phyloP scores from a whole-genome alignment of 30 jellyfish, hydroid and myxozoan species.

The Aurelia sp. region DNA sequence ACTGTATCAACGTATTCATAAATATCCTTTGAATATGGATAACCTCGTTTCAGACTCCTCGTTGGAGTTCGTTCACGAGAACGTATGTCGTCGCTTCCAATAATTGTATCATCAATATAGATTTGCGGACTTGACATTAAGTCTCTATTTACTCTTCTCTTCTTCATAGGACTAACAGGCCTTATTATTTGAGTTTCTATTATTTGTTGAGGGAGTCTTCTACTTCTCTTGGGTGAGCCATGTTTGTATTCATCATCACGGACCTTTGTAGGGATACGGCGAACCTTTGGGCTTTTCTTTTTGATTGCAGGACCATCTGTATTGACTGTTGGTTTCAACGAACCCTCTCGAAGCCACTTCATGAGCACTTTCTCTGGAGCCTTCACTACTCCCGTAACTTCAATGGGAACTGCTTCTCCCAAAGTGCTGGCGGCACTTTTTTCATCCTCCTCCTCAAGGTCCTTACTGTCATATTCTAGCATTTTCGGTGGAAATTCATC shows the following conservation, averaged over 20 bases:
- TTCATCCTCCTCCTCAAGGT: neutral
- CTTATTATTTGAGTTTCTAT: neutral
- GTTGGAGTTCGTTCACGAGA: conserved; percentile 2
- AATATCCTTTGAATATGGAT: conserved; percentile 43
- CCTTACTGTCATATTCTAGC: conserved; percentile 21
- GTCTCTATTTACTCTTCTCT: neutral
- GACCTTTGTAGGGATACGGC: neutral
- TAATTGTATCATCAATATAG: conserved; percentile 3
- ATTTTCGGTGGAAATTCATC: conserved; percentile 20
- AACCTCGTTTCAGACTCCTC: conserved; percentile 46
- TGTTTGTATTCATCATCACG: no score
- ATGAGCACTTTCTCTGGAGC: conserved; percentile 65
- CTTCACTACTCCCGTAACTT: conserved; percentile 46
- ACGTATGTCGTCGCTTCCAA: conserved; percentile 5
- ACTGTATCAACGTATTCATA: conserved; percentile 66
- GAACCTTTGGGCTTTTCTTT: neutral
- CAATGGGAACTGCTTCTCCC: conserved; percentile 48
- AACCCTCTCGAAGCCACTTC: conserved; percentile 59
- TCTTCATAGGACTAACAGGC: neutral
- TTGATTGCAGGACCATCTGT: neutral
- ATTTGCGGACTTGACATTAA: neutral
- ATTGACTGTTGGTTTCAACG: conserved; percentile 6
- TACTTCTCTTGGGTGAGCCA: neutral
- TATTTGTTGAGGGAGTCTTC: neutral
- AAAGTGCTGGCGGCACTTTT: neutral